Base-by-base conservation (phyloP, 2,888 invertebrate species). In the Tetragonisca angustula region DNA sequence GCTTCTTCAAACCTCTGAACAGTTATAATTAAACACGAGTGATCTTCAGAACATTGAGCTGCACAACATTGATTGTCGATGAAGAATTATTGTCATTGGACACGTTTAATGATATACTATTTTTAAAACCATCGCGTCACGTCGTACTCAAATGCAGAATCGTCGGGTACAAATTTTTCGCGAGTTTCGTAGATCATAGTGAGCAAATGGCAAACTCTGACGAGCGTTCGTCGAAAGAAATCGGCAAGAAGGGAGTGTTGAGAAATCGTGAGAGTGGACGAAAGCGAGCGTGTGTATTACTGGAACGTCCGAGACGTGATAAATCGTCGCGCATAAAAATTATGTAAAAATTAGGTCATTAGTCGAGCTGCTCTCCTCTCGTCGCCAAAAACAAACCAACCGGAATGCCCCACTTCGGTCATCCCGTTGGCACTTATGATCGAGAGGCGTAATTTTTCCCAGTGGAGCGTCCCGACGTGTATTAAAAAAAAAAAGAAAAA, bases 361-460 rank as follows among this genome's bases (percentile, higher is more conserved):
- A 68, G 61, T 61, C 49, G 52, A 27, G 17, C 54, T 21, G 43
- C 80, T 71, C 54, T 54, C 70, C 52, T 24, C 75, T 24, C 19
- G 50, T 61, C 56, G n/a, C 52, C 59, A 70, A 78, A 65, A 77
- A 74, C 64, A 64, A 80, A 76, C 19, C 50, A 52, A 62, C 65
- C 43, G 4, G 69, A 27, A 52, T 54, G 61, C 21, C 65, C 21
- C n/a, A n/a, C n/a, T 6, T 36, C 71, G 65, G 77, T 72, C 71
- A 54, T 80, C 71, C 67, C 5, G 61, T 32, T 68, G 78, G 71
- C 67, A 75, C 76, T 83, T 80, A 59, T 43, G 67, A 73, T 83
- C 70, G 59, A 54, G 27, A 69, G 36, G 72, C 21, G 64, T 56
- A 72, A 76, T 61, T 64, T 54, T 65, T 52, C 54, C 43, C 56